phyloP scores from a whole-genome alignment of 2,797 vertebrate species.

The Hoplostethus atlanticus region DNA sequence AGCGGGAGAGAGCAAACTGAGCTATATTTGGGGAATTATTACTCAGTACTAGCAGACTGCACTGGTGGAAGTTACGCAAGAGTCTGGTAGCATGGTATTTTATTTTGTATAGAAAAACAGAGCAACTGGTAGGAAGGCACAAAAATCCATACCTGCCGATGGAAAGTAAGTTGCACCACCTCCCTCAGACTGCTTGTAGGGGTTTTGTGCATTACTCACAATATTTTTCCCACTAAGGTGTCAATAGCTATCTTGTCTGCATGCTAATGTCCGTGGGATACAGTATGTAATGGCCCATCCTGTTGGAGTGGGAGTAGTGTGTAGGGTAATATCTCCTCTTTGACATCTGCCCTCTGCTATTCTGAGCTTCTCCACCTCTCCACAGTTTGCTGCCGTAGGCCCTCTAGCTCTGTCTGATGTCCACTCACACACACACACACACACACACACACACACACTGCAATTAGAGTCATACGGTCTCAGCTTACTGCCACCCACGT shows the following conservation, averaged over 20 bases:
- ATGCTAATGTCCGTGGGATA: slow-evolving; percentile 56
- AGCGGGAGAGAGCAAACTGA: slow-evolving; percentile 62
- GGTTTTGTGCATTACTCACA: slow-evolving; percentile 36
- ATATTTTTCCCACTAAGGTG: slow-evolving; percentile 29
- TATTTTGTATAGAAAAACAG: background rate
- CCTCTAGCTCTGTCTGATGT: slow-evolving; percentile 71
- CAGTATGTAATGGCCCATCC: slow-evolving; percentile 33
- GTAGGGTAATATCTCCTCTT: slow-evolving; percentile 75
- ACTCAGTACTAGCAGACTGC: slow-evolving; percentile 58
- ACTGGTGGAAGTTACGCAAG: slow-evolving; percentile 52
- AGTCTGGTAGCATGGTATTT: slow-evolving; percentile 45
- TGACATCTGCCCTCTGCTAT: slow-evolving; percentile 72
- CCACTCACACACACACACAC: slow-evolving; percentile 47
- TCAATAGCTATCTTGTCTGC: slow-evolving; percentile 55
- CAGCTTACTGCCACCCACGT: slow-evolving; percentile 74
- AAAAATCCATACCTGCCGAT: slow-evolving; percentile 1
- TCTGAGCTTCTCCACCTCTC: slow-evolving; percentile 67
- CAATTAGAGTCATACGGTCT: slow-evolving; percentile 75
- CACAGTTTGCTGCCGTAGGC: slow-evolving; percentile 56
- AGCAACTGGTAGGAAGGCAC: slow-evolving; percentile 34
- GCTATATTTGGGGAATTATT: slow-evolving; percentile 70
- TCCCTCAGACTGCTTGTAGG: slow-evolving; percentile 14
- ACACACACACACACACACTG: slow-evolving; percentile 42
- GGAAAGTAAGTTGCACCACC: background rate
- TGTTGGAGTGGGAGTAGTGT: slow-evolving; percentile 69